phyloP scores from a whole-genome alignment of 2,113 vertebrate species.

The Haliaeetus leucogaster region DNA sequence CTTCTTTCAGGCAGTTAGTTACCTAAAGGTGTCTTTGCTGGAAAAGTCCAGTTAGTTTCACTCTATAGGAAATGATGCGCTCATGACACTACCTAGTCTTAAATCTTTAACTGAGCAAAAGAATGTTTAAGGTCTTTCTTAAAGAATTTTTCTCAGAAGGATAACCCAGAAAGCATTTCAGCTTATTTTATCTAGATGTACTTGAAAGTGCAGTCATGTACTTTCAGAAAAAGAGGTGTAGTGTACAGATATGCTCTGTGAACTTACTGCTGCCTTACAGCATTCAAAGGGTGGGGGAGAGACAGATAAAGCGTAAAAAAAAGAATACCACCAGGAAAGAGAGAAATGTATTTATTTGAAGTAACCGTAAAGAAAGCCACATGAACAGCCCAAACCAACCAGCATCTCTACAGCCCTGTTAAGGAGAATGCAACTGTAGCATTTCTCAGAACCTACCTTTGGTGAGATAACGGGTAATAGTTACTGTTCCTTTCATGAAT shows the following conservation, averaged over 20 bases:
- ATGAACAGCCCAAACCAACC: neutral
- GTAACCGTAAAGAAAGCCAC: neutral
- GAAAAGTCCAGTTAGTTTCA: neutral
- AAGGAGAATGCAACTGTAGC: neutral
- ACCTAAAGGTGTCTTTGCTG: neutral
- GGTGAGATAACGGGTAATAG: neutral
- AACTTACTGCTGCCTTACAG: neutral
- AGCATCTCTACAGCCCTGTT: neutral
- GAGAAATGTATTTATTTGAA: neutral
- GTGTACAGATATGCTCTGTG: neutral
- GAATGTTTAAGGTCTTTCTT: accelerated
- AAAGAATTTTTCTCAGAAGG: neutral
- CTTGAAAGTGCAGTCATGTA: neutral
- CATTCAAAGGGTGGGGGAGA: neutral
- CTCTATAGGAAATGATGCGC: neutral
- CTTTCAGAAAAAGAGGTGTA: neutral
- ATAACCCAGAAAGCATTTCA: neutral
- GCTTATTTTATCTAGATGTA: neutral
- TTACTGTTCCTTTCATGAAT: neutral
- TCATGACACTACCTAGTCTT: neutral
- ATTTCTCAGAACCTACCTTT: neutral
- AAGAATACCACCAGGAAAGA: neutral
- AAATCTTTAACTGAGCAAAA: neutral
- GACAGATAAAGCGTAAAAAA: neutral
- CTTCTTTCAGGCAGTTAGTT: neutral